Conservation (phyloP, 2,113 vertebrate species). For the Merops nubicus region DNA sequence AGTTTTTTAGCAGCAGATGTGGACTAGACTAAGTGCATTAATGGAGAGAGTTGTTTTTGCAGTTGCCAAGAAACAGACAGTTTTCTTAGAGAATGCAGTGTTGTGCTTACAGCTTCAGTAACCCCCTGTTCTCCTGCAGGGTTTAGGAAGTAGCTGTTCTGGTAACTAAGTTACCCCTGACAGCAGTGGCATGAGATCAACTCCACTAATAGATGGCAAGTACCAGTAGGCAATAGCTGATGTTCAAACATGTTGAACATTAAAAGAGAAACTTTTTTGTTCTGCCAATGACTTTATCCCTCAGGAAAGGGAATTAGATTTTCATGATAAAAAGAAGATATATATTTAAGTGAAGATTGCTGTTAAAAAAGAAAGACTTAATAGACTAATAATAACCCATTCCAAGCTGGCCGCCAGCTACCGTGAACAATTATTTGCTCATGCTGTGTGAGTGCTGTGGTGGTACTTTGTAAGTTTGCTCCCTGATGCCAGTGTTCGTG, state of each 20-base stretch:
- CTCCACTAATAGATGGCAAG: not conserved
- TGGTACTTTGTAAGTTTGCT: not conserved
- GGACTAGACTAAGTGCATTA: slow-evolving; percentile 56
- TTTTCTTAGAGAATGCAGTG: slow-evolving; percentile 62
- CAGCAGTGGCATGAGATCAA: not conserved
- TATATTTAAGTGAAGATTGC: not conserved
- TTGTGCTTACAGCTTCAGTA: slow-evolving; percentile 43
- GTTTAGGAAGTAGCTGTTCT: slow-evolving; percentile 28
- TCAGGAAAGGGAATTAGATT: slow-evolving; percentile 16
- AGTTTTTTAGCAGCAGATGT: slow-evolving; percentile 68
- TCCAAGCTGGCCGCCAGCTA: not conserved
- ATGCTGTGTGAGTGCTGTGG: not conserved
- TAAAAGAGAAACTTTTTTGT: not conserved
- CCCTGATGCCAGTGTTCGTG: not conserved
- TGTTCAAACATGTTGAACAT: not conserved
- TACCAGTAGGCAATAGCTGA: not conserved
- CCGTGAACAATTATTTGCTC: not conserved
- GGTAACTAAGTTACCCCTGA: not conserved
- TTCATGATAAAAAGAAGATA: not conserved
- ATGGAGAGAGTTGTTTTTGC: slow-evolving; percentile 72
- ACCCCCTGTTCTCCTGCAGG: slow-evolving; percentile 44
- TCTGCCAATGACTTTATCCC: not conserved
- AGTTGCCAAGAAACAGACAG: slow-evolving; percentile 74
- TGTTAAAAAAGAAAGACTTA: not conserved
- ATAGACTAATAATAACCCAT: not conserved